phyloP scores from a whole-genome alignment of 1,140 invertebrate species.

The Antheraea mylitta region DNA sequence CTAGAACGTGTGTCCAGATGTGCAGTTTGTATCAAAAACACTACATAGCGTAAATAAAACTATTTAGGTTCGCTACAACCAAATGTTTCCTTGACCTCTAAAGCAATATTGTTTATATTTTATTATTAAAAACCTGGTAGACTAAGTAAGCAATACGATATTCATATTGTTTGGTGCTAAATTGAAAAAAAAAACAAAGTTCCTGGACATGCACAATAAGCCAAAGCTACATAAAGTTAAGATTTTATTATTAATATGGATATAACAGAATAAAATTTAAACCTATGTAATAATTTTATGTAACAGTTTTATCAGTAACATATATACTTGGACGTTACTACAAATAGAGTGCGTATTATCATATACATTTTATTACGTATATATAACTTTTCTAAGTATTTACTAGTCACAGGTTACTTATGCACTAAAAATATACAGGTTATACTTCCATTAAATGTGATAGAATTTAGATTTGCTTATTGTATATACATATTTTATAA shows the following conservation, averaged over 20 bases:
- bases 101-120: conserved; percentile 7
- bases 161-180: conserved; percentile 3
- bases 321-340: background rate
- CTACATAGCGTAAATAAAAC: conserved; percentile 57
- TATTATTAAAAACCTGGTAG: background rate
- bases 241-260: conserved; percentile 23
- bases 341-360: background rate
- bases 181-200: conserved; percentile 6
- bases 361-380: background rate
- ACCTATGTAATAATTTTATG: background rate
- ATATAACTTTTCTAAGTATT: conserved; percentile 12
- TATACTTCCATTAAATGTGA: conserved; percentile 21
- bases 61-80: background rate
- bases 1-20: conserved; percentile 94
- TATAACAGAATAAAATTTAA: conserved; percentile 4
- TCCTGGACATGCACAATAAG: conserved; percentile 24
- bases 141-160: background rate
- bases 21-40: conserved; percentile 95
- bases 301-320: background rate
- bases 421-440: conserved; percentile 4
- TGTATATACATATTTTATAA: conserved; percentile 21
- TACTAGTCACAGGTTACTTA: conserved; percentile 17
- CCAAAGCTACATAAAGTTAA: conserved; percentile 45
- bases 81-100: background rate
- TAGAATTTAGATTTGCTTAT: conserved; percentile 22